Conservation (phyloP, 1,140 invertebrate genomes). For the Eriocheir sinensis region DNA sequence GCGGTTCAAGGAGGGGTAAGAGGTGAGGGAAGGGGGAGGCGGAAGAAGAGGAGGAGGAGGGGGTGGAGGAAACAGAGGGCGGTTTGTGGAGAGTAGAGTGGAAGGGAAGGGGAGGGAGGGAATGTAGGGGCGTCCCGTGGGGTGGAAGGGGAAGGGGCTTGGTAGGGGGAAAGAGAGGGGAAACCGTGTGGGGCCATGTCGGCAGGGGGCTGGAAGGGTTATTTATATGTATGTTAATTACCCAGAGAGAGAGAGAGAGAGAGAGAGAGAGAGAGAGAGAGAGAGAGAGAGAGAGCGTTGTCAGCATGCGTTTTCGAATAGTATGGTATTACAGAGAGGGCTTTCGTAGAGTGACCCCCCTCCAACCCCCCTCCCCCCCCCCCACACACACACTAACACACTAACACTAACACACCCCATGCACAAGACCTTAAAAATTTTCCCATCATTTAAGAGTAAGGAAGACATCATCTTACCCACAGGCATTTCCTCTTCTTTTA, state of each 20-base stretch:
- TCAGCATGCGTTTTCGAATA: too few relatives aligned
- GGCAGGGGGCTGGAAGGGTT: neutral
- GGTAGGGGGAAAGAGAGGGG: neutral
- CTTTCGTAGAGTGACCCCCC: neutral
- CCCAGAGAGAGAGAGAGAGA: neutral
- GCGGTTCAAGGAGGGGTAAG: neutral
- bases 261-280: constrained; percentile 24
- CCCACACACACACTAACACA: constrained; percentile 8
- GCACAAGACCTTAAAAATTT: too few relatives aligned
- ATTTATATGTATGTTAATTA: neutral
- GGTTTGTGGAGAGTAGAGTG: neutral
- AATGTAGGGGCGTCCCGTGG: neutral
- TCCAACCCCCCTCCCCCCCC: neutral
- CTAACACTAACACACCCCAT: neutral
- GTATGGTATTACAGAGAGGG: constrained; percentile 33
- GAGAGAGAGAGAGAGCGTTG: too few relatives aligned
- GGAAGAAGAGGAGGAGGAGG: too few relatives aligned
- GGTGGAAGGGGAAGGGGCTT: neutral
- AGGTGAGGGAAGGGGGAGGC: neutral
- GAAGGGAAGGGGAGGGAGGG: neutral
- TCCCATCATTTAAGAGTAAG: too few relatives aligned
- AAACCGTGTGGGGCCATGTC: neutral
- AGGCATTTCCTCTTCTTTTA: too few relatives aligned
- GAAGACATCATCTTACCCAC: too few relatives aligned
- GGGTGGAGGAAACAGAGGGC: too few relatives aligned